Base-by-base conservation (phyloP, 2,888 invertebrate genomes). In the Lamellibrachia satsuma region DNA sequence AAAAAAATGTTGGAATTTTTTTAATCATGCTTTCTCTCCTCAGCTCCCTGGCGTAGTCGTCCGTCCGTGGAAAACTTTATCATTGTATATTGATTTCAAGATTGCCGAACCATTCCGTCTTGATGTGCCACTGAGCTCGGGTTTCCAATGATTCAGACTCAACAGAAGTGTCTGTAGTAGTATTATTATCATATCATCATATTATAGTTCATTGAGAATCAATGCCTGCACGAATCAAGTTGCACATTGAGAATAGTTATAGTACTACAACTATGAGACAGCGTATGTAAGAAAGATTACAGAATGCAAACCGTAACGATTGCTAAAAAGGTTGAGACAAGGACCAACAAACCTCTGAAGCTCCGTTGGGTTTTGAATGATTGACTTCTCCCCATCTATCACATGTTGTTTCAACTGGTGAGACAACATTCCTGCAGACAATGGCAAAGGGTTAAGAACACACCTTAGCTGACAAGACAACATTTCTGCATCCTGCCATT, bases 341-440 rank as follows among this genome's bases (percentile, higher is more conserved):
- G 22, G 39, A 90, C 9, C 52, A 39, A 92, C 93, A 92, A 94
- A 97, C 97, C 95, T 98, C 96, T 99, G 99, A 55, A 98, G 98
- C 96, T 99, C 99, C 95, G 98, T 98, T 51, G 99, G 99, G 97
- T 99, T 99, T 97, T 99, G 98, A 95, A 99, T 98, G 94, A 99
- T 98, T 52, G 98, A 98, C 97, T 99, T 99, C 95, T 99, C 99
- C 39, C 99, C 99, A 97, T 99, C 99, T 96, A 99, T 99, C 96
- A 98, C 97, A 94, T 99, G 99, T 94, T 95, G 96, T 93, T 96
- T 96, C 94, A 99, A 97, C 96, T 99, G 99, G 97, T 99, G 99
- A 95, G 97, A 97, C 90, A 97, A 95, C 97, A 97, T 97, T 92
- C 97, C 96, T 96, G 94, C 75, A 75, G 4, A 22, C 75, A 75